Base-by-base conservation (phyloP, 2,888 invertebrate species). In the Seladonia tumulorum region DNA sequence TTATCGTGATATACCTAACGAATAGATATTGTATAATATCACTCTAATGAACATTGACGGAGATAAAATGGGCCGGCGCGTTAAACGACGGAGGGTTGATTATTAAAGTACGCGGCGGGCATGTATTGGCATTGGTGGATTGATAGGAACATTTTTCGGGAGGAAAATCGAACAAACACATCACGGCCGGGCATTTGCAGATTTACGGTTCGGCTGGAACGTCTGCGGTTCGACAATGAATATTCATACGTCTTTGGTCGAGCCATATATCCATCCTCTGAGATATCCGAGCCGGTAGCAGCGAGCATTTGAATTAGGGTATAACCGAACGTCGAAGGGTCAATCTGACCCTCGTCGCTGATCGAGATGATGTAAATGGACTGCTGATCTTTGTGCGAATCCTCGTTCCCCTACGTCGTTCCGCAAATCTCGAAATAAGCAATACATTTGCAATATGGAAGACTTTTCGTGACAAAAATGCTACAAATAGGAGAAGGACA, bases 181-280 rank as follows among this genome's bases (percentile, higher is more conserved):
- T 79, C 60, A 76, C 49, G 35, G 7, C 29, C 5, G 10, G 49
- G 49, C 66, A 53, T 63, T 76, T 75, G 47, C 45, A 79, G 70
- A 79, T 85, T 85, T 79, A 63, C 49, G 76, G 45, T 18, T 29
- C 68, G 68, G 12, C 72, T 77, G 47, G 73, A 12, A 35, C 53
- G 45, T 74, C 76, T 80, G 76, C 68, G 57, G 12, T 47, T 68
- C n/a, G 57, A 77, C 81, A 63, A 84, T 84, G 84, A 81, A 84
- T 84, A 84, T 82, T 81, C 82, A 82, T 84, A 75, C 60, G 66
- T 53, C 74, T 63, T 60, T 68, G 70, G 18, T 42, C 71, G 70
- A 63, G 49, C 78, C 68, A 29, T 76, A 39, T 80, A 76, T 68
- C 45, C 66, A 49, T 68, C 57, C 72, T 68, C 72, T 42, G 66